Percentiles rank a stretch among this genome's conserved stretches.
These are phyloP conservation scores for Cygnus atratus DNA, from an alignment of 2,113 vertebrate genomes.

Conservation along the genomic window DNA sequence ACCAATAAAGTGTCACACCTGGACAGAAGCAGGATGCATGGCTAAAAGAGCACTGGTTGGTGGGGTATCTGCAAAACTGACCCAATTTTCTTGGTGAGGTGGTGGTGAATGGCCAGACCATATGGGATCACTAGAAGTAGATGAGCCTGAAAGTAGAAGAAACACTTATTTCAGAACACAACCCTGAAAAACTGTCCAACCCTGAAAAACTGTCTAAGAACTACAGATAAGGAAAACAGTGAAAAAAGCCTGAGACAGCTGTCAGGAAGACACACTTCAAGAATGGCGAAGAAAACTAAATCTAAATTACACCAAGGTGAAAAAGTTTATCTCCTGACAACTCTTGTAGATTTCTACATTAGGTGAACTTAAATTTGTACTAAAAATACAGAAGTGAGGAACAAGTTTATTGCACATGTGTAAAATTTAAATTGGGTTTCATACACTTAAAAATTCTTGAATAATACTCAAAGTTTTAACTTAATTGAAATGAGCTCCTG, in stretches of 20 bases:
- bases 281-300: background rate
- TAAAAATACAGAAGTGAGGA: background rate
- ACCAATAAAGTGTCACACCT: constrained; percentile 92
- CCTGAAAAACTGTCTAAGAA: background rate
- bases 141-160: constrained; percentile 75
- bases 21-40: constrained; percentile 96
- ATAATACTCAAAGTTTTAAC: background rate
- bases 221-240: background rate
- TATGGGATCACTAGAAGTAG: constrained; percentile 86
- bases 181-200: background rate
- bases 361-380: background rate
- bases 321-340: background rate
- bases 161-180: constrained; percentile 50
- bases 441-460: background rate
- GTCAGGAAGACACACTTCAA: background rate
- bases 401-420: background rate
- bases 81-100: constrained; percentile 97
- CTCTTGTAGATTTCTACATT: background rate
- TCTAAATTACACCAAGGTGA: background rate
- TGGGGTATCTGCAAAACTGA: constrained; percentile 99
- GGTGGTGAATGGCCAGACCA: constrained; percentile 94
- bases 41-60: constrained; percentile 94
- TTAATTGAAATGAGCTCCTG: background rate
- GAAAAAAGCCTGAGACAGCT: background rate
- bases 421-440: background rate